A percentile compares a stretch with the other conserved stretches of the same genome.
These are phyloP conservation scores for Rallus limicola DNA, from an alignment of 2,113 vertebrate species.

Conservation along the genomic window DNA sequence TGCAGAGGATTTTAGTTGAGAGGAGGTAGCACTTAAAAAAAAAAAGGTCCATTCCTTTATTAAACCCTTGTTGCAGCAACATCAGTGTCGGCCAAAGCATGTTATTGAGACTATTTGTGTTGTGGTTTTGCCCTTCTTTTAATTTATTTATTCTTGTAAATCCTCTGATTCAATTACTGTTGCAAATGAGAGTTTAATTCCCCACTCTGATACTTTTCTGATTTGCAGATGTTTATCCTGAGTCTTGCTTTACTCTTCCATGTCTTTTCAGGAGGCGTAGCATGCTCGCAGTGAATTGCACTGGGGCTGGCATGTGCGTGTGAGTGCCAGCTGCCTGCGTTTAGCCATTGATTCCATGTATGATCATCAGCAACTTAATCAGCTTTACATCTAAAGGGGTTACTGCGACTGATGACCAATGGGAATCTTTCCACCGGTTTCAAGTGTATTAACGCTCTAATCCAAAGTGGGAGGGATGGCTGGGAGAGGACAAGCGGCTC, in stretches of 20 bases:
- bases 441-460: neutral
- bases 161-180: constrained; percentile 28
- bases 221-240: constrained; percentile 2
- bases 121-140: neutral
- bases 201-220: neutral
- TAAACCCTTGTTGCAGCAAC: constrained; percentile 44
- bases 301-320: neutral
- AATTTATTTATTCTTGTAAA: constrained; percentile 34
- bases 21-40: constrained; percentile 49
- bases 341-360: neutral
- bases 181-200: constrained; percentile 39
- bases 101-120: neutral
- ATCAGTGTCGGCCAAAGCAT: neutral
- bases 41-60: constrained; percentile 15
- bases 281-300: neutral
- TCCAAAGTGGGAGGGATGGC: neutral
- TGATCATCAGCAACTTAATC: constrained; percentile 7
- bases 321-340: neutral
- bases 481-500: neutral
- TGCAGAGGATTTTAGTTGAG: constrained; percentile 67
- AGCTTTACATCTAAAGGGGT: constrained; percentile 25
- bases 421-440: neutral
- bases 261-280: neutral
- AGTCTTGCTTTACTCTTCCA: neutral
- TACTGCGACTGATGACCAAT: neutral